Percentiles rank a stretch among this genome's conserved stretches.
Conservation (phyloP, 2,888 invertebrate species). For the Papilio protenor region DNA sequence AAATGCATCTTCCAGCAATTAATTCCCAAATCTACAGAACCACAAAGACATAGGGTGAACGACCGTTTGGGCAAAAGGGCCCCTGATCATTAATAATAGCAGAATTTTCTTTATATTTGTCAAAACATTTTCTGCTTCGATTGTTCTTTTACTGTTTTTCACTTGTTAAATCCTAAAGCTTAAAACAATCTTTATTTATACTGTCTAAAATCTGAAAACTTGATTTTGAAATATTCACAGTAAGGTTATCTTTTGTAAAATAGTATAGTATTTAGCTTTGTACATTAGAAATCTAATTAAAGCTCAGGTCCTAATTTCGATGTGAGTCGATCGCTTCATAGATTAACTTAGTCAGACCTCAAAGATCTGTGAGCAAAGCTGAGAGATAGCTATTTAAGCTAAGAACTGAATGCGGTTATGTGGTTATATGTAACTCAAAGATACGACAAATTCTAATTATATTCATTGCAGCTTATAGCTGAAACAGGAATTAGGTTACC, state of each 20-base stretch:
- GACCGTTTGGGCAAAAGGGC: slow-evolving; percentile 58
- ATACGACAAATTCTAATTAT: not conserved
- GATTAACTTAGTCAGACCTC: not conserved
- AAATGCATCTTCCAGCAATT: slow-evolving; percentile 73
- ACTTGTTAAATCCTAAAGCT: slow-evolving; percentile 13
- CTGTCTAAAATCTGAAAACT: not conserved
- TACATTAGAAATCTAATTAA: slow-evolving; percentile 4
- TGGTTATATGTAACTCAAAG: not conserved
- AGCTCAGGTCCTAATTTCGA: not conserved
- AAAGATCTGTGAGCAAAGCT: not conserved
- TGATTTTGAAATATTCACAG: not conserved
- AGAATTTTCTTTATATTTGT: slow-evolving; percentile 69
- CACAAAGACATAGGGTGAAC: slow-evolving; percentile 61
- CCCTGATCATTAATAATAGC: slow-evolving; percentile 67
- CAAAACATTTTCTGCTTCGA: slow-evolving; percentile 71
- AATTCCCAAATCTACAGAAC: slow-evolving; percentile 71
- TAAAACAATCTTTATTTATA: not conserved
- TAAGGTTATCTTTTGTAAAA: not conserved
- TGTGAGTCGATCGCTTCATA: not conserved
- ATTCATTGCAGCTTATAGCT: not conserved
- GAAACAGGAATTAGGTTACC: not conserved
- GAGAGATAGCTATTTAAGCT: slow-evolving; percentile 5
- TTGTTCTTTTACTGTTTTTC: slow-evolving; percentile 52
- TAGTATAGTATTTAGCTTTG: not conserved
- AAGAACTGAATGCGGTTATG: not conserved